These are phyloP conservation scores for Whitmania pigra DNA, from an alignment of 1,140 invertebrate species.

Conservation along the genomic window DNA sequence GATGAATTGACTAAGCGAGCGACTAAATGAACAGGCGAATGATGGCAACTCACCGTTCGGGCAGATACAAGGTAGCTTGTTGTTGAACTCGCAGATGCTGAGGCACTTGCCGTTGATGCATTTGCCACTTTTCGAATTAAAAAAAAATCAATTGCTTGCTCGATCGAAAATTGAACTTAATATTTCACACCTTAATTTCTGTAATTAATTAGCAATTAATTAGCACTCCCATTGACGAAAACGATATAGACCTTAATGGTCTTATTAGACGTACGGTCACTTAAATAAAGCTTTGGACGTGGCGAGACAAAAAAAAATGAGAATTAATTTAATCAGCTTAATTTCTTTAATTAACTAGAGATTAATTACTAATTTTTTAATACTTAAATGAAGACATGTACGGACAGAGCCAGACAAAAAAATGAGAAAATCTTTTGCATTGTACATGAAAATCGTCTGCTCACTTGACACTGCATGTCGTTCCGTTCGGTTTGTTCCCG, in stretches of 20 bases:
- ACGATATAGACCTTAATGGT: no score
- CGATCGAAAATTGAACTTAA: no score
- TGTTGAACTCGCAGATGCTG: neutral
- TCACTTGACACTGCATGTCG: neutral
- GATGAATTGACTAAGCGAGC: neutral
- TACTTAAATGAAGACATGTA: no score
- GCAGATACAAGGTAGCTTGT: constrained; percentile 5
- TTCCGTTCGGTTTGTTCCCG: constrained; percentile 4
- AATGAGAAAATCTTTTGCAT: neutral
- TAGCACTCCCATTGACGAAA: no score
- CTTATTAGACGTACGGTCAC: no score
- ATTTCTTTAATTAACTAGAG: neutral
- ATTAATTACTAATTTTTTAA: neutral
- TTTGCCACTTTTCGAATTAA: neutral
- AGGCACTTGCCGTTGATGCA: neutral
- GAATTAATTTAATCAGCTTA: no score
- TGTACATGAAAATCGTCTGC: neutral
- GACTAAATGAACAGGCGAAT: neutral
- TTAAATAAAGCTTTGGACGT: no score
- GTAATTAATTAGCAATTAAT: neutral
- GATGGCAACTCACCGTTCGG: neutral
- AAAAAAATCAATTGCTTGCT: no score
- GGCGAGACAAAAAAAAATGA: no score
- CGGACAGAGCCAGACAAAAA: neutral
- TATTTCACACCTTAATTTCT: no score